Evolutionary conservation across 2,888 invertebrate genomes (phyloP), one percentile per base, ranked within the genome.

Genomic region (Tetranychus piercei): DNA sequence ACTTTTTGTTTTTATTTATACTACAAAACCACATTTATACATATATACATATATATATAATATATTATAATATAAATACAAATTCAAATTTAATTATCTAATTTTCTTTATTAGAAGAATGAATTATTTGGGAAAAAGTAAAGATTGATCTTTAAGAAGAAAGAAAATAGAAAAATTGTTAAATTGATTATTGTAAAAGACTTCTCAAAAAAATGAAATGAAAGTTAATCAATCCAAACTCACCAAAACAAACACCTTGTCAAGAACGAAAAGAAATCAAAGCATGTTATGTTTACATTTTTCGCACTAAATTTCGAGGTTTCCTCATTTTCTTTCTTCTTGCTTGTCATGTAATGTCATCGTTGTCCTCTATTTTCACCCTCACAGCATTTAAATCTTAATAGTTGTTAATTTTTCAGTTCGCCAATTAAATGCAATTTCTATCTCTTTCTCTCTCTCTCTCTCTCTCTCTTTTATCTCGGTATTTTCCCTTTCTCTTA

Each of bases 1-100:
- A 88, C 77, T 87, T 34, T 34, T 34, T 34, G 34, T 34, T 34
- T 34, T 34, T 34, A 55, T 55, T 55, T 55, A 15, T 55, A 9
- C 55, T 15, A 55, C 55, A 55, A 55, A 55, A 55, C 9, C 55
- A 15, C 15, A 55, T 55, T 55, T 55, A 55, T 55, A 55, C 15
- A 15, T 55, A 55, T 15, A 55, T 44, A 20, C 44, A 20, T 22
- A 83, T 83, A 82, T 43, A 15, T 20, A 22, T 34, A 69, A 15
- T 9, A 23, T 11, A 9, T 69, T 69, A 69, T 69, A 69, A 69
- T 69, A 23, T 20, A 22, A 69, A 69, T 69, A 34, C 22, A 69
- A 55, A 2, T 55, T 15, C 55, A 55, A 55, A 55, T 15, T 15
- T 55, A 55, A 55, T 55, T 55, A 15, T 55, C 55, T 55, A 15